Base-by-base conservation (phyloP, 2,888 invertebrate species). In the Drosophila paramelanica region DNA sequence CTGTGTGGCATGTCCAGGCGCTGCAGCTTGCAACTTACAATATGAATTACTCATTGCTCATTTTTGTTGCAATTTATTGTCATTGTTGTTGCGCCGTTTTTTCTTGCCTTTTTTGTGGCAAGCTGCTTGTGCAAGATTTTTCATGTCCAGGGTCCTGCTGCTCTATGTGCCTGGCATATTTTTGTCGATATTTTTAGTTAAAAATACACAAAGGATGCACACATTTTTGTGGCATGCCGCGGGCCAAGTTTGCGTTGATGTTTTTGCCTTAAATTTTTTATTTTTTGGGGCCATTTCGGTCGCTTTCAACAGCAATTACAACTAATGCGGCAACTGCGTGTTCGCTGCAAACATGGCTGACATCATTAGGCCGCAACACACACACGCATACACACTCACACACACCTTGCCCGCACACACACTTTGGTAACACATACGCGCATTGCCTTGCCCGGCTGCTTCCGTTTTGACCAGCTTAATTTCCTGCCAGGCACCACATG, bases 1-100 rank as follows among this genome's bases (percentile, higher is more conserved):
- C 36, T 36, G 13, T 38, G 59, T 39, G 56, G 60, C 58, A 38
- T 45, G 51, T 59, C 33, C 52, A 61, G 41, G 46, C 39, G 45
- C 46, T 50, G 55, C 55, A 45, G 77, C 73, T 72, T 79, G 81
- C 83, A 86, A 76, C 88, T 79, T 72, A 80, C 82, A 81, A 81
- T 84, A 84, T 87, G 88, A 84, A 84, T 84, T 84, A 88, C 84
- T 80, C 85, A 86, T 86, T 86, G 85, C 85, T 88, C 86, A 86
- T 86, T 86, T 86, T 86, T 88, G 69, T 73, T 72, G 87, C 85
- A 82, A 88, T 88, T 83, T 83, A 80, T 80, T 88, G 82, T 77
- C 79, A 73, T 75, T 79, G 64, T 77, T 84, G 75, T 46, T 67
- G 72, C 11, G 50, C 36, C 45, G 49, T 25, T 64, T 62, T 57